These are phyloP conservation scores for Mystacornis crossleyi DNA, from an alignment of 2,113 vertebrate genomes.

Conservation along the genomic window DNA sequence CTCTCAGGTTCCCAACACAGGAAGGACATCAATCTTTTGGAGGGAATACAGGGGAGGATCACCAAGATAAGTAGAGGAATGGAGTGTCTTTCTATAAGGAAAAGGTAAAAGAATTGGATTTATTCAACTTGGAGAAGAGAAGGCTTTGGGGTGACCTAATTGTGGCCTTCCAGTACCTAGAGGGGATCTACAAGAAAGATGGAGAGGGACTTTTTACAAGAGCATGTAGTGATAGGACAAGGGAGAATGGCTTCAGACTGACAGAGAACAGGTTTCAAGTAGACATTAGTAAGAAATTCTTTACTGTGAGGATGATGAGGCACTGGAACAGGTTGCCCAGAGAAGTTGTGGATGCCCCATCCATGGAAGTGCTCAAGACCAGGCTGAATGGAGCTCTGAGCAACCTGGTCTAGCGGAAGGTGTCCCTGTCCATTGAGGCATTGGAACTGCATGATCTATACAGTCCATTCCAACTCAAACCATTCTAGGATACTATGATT, in stretches of 20 bases:
- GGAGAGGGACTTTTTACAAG: not conserved
- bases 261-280: not conserved
- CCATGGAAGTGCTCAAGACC: not conserved
- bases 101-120: not conserved
- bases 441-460: not conserved
- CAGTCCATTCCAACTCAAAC: not conserved
- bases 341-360: not conserved
- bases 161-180: not conserved
- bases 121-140: not conserved
- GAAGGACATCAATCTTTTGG: not conserved
- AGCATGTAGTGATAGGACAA: not conserved
- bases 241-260: not conserved
- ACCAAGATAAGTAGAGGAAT: not conserved
- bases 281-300: not conserved
- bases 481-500: not conserved
- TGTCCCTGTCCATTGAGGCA: not conserved
- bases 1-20: not conserved
- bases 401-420: no score
- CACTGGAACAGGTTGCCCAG: not conserved
- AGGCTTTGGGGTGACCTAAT: not conserved
- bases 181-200: not conserved
- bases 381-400: not conserved
- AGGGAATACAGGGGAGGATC: not conserved
- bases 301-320: not conserved
- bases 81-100: not conserved